phyloP scores from a whole-genome alignment of 2,113 vertebrate species.

The Notarius lentiginosus region DNA sequence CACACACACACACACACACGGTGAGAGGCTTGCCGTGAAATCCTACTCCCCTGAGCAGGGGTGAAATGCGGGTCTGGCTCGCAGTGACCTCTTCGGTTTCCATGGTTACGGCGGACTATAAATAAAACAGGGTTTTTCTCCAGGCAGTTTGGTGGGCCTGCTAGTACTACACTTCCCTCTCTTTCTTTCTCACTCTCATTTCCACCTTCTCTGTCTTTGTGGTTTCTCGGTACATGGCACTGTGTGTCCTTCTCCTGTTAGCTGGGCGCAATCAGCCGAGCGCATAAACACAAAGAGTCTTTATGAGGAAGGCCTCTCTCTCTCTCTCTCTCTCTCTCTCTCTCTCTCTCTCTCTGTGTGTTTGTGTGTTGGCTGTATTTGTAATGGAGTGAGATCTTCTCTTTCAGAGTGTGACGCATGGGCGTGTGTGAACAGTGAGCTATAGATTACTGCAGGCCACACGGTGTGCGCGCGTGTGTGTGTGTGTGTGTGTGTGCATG shows the following conservation, averaged over 20 bases:
- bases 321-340: background rate
- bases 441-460: constrained; percentile 39
- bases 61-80: constrained; percentile 86
- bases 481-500: background rate
- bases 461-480: background rate
- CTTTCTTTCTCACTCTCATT: constrained; percentile 28
- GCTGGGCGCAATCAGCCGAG: constrained; percentile 22
- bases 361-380: constrained; percentile 8
- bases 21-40: constrained; percentile 67
- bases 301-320: constrained; percentile 29
- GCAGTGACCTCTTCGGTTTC: constrained; percentile 86
- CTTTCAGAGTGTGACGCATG: constrained; percentile 36
- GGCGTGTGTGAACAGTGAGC: constrained; percentile 38
- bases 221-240: constrained; percentile 4
- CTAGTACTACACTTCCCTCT: constrained; percentile 48
- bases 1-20: constrained; percentile 25
- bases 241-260: constrained; percentile 32
- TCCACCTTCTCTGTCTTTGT: constrained; percentile 26
- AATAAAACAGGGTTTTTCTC: constrained; percentile 86
- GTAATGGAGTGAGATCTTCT: constrained; percentile 27
- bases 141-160: constrained; percentile 73
- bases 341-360: constrained; percentile 5
- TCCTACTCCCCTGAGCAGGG: constrained; percentile 85
- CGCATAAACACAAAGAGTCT: constrained; percentile 37
- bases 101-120: constrained; percentile 86